These are phyloP conservation scores for Subacronicta megacephala DNA, from an alignment of 2,888 invertebrate species.

Conservation along the genomic window DNA sequence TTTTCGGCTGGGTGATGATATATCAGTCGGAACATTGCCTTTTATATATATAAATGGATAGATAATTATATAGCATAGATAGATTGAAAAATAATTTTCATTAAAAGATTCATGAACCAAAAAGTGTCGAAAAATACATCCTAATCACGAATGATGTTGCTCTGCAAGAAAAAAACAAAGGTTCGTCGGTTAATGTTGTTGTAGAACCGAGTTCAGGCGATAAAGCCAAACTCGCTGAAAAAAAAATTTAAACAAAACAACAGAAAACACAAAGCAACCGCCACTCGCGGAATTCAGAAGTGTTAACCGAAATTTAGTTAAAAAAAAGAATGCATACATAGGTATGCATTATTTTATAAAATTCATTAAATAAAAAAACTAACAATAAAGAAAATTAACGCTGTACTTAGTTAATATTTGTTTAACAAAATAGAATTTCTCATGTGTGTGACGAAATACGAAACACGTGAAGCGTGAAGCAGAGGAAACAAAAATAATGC, in stretches of 20 bases:
- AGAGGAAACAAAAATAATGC: not conserved
- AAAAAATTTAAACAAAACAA: conserved; percentile 10
- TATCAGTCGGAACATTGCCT: too few relatives aligned
- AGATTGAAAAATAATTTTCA: too few relatives aligned
- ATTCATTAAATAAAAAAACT: not conserved
- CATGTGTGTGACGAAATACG: too few relatives aligned
- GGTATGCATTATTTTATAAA: too few relatives aligned
- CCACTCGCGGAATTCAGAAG: conserved; percentile 4
- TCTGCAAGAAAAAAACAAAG: conserved; percentile 21
- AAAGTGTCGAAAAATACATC: conserved; percentile 5
- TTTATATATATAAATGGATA: too few relatives aligned
- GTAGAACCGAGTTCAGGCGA: conserved; percentile 24
- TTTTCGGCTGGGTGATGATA: too few relatives aligned
- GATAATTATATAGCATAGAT: too few relatives aligned
- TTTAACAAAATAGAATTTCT: not conserved
- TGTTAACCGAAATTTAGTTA: not conserved
- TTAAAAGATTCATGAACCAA: too few relatives aligned
- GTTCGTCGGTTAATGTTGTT: conserved; percentile 21
- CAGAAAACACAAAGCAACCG: conserved; percentile 10
- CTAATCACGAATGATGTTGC: conserved; percentile 10
- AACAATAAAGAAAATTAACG: not conserved
- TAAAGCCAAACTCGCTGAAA: conserved; percentile 11
- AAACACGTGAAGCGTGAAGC: not conserved
- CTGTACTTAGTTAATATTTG: not conserved
- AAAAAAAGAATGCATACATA: too few relatives aligned